A percentile compares a stretch with the other conserved stretches of the same genome.
These are phyloP conservation scores for Rhynchonycteris naso DNA, from an alignment of 2,797 vertebrate species.

Conservation along the genomic window DNA sequence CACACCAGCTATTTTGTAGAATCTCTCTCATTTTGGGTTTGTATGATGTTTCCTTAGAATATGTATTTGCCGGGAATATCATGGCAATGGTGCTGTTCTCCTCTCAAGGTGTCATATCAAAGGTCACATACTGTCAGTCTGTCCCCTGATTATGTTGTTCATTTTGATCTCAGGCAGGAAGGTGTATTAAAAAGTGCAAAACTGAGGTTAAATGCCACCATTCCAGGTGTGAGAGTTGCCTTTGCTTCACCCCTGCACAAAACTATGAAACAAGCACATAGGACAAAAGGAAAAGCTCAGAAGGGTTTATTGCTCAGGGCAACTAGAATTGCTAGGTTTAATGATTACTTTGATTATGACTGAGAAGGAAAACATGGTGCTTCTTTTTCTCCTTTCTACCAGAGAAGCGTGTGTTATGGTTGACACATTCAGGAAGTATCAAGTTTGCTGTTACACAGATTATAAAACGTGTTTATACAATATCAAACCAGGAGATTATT, in stretches of 20 bases:
- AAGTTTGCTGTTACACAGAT: slow-evolving; percentile 61
- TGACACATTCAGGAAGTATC: slow-evolving; percentile 59
- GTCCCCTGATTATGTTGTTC: background rate
- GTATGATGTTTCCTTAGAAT: background rate
- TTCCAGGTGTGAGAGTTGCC: background rate
- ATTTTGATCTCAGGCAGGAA: slow-evolving; percentile 17
- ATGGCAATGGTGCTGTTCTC: background rate
- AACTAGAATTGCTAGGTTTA: background rate
- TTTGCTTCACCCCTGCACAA: background rate
- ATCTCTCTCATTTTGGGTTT: background rate
- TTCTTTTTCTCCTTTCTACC: slow-evolving; percentile 10
- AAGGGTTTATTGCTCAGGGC: background rate
- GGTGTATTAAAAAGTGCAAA: background rate
- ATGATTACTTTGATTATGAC: slow-evolving; percentile 45
- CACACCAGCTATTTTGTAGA: background rate
- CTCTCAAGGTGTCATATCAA: background rate
- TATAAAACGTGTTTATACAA: slow-evolving; percentile 54
- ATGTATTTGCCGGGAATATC: background rate
- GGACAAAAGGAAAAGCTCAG: background rate
- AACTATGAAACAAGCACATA: background rate
- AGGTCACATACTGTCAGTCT: background rate
- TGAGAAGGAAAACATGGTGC: slow-evolving; percentile 33
- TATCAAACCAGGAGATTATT: slow-evolving; percentile 39
- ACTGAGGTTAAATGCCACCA: background rate
- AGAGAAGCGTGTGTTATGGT: background rate